These are phyloP conservation scores for Limnodromus scolopaceus DNA, from an alignment of 2,797 vertebrate species.

Conservation along the genomic window DNA sequence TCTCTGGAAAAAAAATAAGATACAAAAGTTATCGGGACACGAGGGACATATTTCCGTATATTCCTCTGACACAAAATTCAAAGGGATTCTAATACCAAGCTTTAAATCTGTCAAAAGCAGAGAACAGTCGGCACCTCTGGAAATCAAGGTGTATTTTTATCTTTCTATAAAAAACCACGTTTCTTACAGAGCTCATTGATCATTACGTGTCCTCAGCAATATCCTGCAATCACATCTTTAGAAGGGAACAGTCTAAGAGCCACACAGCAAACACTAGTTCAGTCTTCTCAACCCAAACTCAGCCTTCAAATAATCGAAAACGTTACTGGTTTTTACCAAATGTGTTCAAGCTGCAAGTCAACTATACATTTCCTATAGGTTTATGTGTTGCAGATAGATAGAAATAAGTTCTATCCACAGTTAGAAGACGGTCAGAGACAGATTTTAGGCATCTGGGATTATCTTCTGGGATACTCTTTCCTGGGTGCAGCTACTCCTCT, in stretches of 20 bases:
- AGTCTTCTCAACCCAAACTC: background rate
- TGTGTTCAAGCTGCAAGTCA: background rate
- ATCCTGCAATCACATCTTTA: background rate
- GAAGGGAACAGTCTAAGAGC: background rate
- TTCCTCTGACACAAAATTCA: background rate
- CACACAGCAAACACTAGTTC: background rate
- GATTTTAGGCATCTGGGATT: background rate
- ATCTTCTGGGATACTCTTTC: too few relatives aligned
- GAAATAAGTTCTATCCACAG: background rate
- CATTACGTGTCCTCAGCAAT: background rate
- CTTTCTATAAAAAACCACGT: background rate
- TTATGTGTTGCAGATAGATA: background rate
- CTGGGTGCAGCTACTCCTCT: background rate
- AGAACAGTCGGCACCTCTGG: background rate
- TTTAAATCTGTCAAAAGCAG: background rate
- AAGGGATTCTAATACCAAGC: background rate
- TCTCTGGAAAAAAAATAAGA: constrained; percentile 75
- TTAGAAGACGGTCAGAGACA: background rate
- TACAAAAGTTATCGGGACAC: background rate
- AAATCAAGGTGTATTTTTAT: background rate
- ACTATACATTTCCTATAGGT: background rate
- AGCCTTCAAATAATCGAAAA: background rate
- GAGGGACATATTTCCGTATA: background rate
- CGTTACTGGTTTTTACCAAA: background rate
- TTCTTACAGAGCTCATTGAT: background rate